Evolutionary conservation across 2,797 vertebrate genomes (phyloP), one percentile per base, ranked within the genome.

Genomic region (Fistularia tabacaria): DNA sequence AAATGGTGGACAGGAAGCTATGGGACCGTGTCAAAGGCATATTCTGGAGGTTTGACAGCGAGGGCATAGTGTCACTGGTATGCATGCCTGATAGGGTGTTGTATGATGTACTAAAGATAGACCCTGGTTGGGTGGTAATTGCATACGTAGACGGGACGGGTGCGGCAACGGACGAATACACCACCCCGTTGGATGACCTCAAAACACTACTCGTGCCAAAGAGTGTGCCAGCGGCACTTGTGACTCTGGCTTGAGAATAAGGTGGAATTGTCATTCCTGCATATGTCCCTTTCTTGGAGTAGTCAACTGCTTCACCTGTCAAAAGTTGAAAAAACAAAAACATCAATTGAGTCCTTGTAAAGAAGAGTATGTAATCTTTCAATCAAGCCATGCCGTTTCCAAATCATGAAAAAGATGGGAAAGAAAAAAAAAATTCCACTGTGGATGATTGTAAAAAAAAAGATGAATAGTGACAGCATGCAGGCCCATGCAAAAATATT

Each of bases 291-390:
- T 96, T 99, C 92, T 92, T 96, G 91, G 96, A 96, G 89, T 98
- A 98, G 91, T 99, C 95, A 93, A 98, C 93, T 91, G 97, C 93
- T 93, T 97, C 94, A 97, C 96, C 97, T 99, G 97, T 94, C 93
- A 94, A 98, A 83, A 98, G 90, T 92, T 90, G 9, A 6, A 44
- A 43, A 46, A 8, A 10, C 14, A 81, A 89, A 93, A 86, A 85
- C 93, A 93, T 92, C 64, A 93, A 85, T 93, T 94, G 90, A 91
- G 87, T 90, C 85, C 86, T 90, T 71, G 62, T 60, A 81, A 67
- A 66, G 60, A 36, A 81, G 66, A 77, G 8, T 44, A 44, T 62
- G 59, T 7, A 70, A 60, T 66, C n/a, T 51, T 36, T 79, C 64
- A 79, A 85, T 85, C 85, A 89, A 91, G 83, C 87, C 88, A 94